These are phyloP conservation scores for Gymnodraco acuticeps DNA, from an alignment of 2,797 vertebrate species.

Conservation along the genomic window DNA sequence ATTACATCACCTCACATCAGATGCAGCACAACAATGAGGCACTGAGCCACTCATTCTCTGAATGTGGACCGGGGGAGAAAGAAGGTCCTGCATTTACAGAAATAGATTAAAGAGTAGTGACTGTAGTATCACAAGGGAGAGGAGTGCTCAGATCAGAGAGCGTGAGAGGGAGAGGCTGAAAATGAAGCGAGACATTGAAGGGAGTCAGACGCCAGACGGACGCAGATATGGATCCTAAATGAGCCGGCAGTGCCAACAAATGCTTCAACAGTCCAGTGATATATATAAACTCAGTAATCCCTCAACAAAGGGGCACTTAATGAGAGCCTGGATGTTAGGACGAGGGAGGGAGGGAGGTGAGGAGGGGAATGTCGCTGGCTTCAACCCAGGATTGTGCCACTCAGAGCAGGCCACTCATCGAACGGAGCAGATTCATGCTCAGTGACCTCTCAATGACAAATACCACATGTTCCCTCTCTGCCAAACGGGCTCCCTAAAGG, in stretches of 20 bases:
- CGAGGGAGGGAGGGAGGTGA: constrained; percentile 26
- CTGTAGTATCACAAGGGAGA: constrained; percentile 2
- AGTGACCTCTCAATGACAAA: constrained; percentile 66
- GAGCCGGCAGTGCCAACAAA: constrained; percentile 33
- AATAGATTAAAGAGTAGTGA: constrained; percentile 35
- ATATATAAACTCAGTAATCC: constrained; percentile 76
- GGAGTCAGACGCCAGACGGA: constrained; percentile 44
- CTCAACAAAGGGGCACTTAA: constrained; percentile 67
- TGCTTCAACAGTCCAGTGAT: constrained; percentile 38
- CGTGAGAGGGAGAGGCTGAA: constrained; percentile 30
- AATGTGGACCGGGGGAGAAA: constrained; percentile 9
- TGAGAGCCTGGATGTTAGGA: constrained; percentile 38
- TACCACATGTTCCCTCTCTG: constrained; percentile 15
- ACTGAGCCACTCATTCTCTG: not conserved
- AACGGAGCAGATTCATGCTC: constrained; percentile 25
- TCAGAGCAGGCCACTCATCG: constrained; percentile 15
- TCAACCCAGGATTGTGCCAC: constrained; percentile 44
- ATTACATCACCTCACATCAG: not conserved
- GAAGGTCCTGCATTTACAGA: constrained; percentile 13
- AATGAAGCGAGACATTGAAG: constrained; percentile 23
- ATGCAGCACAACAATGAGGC: constrained; percentile 14
- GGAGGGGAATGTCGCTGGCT: constrained; percentile 51
- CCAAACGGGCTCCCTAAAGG: constrained; percentile 30
- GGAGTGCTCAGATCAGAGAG: not conserved
- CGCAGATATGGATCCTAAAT: constrained; percentile 44